phyloP scores from a whole-genome alignment of 2,113 vertebrate species.

The Panthera uncia region DNA sequence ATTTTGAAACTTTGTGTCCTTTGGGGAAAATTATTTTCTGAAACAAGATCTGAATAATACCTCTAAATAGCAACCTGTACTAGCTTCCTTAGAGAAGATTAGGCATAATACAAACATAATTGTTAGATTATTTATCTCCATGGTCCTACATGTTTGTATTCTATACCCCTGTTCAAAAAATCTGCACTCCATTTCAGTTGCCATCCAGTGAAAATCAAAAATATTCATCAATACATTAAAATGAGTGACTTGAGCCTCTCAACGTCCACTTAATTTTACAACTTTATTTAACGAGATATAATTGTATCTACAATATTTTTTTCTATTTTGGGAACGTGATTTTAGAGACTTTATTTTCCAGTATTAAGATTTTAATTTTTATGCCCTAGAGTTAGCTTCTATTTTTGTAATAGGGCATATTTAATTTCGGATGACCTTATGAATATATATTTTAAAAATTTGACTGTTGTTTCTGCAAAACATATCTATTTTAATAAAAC shows the following conservation, averaged over 20 bases:
- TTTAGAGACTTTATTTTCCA: no score
- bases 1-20: constrained; percentile 19
- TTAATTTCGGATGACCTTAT: background rate
- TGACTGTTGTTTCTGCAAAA: background rate
- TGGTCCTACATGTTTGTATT: background rate
- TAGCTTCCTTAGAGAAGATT: background rate
- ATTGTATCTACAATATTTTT: background rate
- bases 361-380: no score
- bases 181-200: background rate
- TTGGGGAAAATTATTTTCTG: background rate
- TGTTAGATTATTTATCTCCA: background rate
- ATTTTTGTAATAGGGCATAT: background rate
- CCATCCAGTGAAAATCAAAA: background rate
- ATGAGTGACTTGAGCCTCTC: background rate
- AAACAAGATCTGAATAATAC: background rate
- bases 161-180: background rate
- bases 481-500: background rate
- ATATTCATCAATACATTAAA: background rate
- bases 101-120: background rate
- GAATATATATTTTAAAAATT: background rate
- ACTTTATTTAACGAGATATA: background rate
- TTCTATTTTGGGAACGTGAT: background rate
- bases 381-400: no score
- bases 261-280: background rate
- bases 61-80: background rate